Evolutionary conservation across 2,888 invertebrate genomes (phyloP).

Genomic region (Mythimna impura): DNA sequence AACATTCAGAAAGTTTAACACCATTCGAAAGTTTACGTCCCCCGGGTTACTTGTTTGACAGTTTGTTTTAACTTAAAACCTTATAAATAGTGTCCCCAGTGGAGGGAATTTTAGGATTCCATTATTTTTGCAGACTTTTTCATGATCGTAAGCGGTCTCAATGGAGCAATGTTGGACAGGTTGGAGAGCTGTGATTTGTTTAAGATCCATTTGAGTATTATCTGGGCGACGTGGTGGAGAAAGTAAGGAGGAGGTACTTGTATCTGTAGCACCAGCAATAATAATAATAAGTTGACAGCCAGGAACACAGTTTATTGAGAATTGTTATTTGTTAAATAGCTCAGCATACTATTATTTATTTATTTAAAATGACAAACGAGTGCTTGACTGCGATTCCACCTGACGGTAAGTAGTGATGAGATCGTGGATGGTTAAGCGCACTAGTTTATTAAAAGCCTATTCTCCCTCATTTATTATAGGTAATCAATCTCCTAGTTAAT

Average conservation of each 20-base stretch:
- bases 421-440: no score
- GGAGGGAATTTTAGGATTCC: conserved; percentile 79
- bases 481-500: no score
- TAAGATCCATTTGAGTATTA: conserved; percentile 27
- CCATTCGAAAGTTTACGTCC: conserved; percentile 78
- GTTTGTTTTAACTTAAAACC: conserved; percentile 84
- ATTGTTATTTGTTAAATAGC: neutral
- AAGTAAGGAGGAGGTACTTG: conserved; percentile 4
- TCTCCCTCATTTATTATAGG: no score
- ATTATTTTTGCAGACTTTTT: conserved; percentile 76
- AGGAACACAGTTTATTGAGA: neutral
- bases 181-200: conserved; percentile 52
- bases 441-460: no score
- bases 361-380: no score
- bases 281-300: neutral
- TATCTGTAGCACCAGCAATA: neutral
- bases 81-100: conserved; percentile 83
- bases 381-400: no score
- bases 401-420: no score
- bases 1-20: conserved; percentile 79
- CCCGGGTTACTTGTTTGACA: conserved; percentile 81
- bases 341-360: no score
- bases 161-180: conserved; percentile 61
- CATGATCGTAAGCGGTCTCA: conserved; percentile 72
- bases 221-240: neutral